Evolutionary conservation across 2,888 invertebrate genomes (phyloP).

Genomic region (Chrysomela aeneicollis): DNA sequence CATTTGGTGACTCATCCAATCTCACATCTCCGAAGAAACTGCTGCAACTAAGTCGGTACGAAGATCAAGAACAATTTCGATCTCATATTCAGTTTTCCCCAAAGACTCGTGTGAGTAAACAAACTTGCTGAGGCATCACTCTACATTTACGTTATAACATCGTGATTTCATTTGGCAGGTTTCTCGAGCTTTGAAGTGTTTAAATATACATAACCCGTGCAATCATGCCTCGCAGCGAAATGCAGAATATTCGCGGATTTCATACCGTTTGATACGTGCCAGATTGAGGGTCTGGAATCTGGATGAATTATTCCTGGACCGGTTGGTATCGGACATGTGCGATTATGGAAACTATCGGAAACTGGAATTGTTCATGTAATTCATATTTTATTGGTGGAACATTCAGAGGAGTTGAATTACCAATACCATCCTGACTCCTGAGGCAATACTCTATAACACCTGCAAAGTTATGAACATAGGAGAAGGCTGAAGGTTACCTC

Average conservation of each 20-base stretch:
- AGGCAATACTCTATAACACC: too few species aligned
- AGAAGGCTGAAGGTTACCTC: too few species aligned
- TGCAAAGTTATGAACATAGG: too few species aligned
- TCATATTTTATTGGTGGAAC: too few species aligned
- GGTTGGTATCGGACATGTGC: neutral
- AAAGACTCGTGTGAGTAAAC: constrained; percentile 9
- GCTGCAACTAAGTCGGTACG: too few species aligned
- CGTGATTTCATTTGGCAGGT: constrained; percentile 18
- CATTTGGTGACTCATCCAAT: too few species aligned
- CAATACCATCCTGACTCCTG: too few species aligned
- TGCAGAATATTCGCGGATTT: neutral
- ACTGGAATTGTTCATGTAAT: too few species aligned
- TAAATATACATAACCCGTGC: constrained; percentile 33
- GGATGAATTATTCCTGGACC: neutral
- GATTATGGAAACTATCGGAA: too few species aligned
- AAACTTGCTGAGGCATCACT: constrained; percentile 4
- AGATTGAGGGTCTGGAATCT: neutral
- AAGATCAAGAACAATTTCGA: neutral
- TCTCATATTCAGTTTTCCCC: neutral
- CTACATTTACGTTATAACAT: constrained; percentile 15
- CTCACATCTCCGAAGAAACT: too few species aligned
- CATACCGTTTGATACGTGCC: neutral
- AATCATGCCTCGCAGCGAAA: constrained; percentile 24
- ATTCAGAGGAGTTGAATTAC: too few species aligned
- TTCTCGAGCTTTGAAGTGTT: constrained; percentile 30